Evolutionary conservation across 2,797 vertebrate genomes (phyloP).

Genomic region (Harpagifer antarcticus): DNA sequence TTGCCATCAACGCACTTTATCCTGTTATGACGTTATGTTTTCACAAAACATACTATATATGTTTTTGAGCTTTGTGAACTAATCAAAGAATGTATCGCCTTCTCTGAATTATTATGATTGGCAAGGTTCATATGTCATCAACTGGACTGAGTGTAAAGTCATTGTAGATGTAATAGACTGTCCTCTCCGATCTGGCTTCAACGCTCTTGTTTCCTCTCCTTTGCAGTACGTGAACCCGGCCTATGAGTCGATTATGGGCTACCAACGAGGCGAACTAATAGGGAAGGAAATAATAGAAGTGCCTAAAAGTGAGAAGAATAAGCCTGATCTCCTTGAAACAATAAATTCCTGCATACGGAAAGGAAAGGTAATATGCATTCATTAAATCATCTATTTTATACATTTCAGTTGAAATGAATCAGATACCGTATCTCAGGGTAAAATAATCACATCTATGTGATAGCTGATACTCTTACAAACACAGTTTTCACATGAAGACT

Average conservation of each 20-base stretch:
- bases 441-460: neutral
- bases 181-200: constrained; percentile 4
- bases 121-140: constrained; percentile 5
- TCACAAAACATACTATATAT: constrained; percentile 23
- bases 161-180: constrained; percentile 7
- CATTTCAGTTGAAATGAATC: constrained; percentile 1
- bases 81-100: constrained; percentile 6
- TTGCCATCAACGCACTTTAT: constrained; percentile 35
- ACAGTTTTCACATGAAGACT: constrained; percentile 4
- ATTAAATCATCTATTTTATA: neutral
- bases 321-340: constrained; percentile 95
- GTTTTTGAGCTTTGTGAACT: constrained; percentile 34
- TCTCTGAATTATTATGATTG: constrained; percentile 24
- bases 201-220: constrained; percentile 43
- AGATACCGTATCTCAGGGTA: neutral
- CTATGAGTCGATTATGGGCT: constrained; percentile 96
- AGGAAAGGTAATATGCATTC: constrained; percentile 91
- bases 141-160: constrained; percentile 20
- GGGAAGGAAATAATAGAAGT: constrained; percentile 96
- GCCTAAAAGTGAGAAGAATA: constrained; percentile 97
- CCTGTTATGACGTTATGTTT: constrained; percentile 41
- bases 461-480: neutral
- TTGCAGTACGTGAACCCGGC: constrained; percentile 96
- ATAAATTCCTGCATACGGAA: constrained; percentile 96
- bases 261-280: constrained; percentile 94